Evolutionary conservation across 2,113 vertebrate genomes (phyloP).

Genomic region (Psammodynastes pulverulentus): DNA sequence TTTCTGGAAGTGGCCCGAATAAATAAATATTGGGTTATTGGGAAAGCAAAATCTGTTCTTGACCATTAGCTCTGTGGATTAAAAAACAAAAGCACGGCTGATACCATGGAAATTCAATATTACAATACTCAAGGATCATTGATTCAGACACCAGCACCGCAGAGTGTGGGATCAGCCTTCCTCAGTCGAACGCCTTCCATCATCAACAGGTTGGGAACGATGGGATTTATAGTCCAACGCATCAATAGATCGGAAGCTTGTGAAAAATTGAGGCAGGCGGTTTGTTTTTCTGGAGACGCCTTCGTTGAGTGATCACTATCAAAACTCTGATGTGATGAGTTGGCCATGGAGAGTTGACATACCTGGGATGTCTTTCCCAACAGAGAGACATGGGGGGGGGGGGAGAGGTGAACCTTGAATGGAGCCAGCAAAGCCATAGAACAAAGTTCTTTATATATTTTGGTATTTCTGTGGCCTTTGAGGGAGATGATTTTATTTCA

Average conservation of each 20-base stretch:
- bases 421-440: too few relatives aligned
- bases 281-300: neutral
- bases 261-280: neutral
- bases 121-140: neutral
- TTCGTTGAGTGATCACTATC: neutral
- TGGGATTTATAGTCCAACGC: neutral
- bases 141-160: neutral
- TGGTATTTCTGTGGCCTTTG: too few relatives aligned
- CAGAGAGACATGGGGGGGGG: too few relatives aligned
- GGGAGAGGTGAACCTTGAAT: too few relatives aligned
- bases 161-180: neutral
- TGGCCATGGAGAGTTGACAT: too few relatives aligned
- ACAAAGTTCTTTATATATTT: too few relatives aligned
- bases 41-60: neutral
- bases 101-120: neutral
- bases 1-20: neutral
- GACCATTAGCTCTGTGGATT: neutral
- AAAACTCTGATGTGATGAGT: neutral
- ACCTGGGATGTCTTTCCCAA: too few relatives aligned
- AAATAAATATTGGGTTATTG: neutral
- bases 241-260: neutral
- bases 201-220: neutral
- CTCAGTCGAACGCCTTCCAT: neutral
- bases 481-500: too few relatives aligned
- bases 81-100: neutral